These are phyloP conservation scores for Drosophila mimica DNA, from an alignment of 2,888 invertebrate species.

Conservation along the genomic window DNA sequence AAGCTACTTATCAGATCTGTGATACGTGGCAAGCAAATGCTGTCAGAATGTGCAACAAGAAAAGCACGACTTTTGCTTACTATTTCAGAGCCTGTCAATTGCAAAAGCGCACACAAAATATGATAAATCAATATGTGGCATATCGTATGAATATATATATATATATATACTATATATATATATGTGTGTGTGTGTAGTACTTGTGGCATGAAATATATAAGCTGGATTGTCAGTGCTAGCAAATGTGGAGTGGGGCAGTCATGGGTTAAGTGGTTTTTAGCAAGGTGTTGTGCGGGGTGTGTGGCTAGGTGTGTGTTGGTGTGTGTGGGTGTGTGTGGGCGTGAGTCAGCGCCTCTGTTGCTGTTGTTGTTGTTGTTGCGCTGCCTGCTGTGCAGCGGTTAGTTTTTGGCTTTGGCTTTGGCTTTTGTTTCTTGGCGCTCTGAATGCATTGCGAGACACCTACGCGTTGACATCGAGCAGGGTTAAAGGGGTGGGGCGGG, in stretches of 20 bases:
- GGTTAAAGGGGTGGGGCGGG: not conserved
- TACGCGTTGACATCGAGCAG: constrained; percentile 60
- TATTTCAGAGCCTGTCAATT: constrained; percentile 60
- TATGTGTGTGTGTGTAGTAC: constrained; percentile 1
- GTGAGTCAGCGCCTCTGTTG: constrained; percentile 55
- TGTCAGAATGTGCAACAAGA: constrained; percentile 39
- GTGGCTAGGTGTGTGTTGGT: constrained; percentile 1
- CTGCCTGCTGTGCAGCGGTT: constrained; percentile 60
- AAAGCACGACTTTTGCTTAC: constrained; percentile 46
- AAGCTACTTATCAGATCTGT: not conserved
- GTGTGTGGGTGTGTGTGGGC: constrained; percentile 21
- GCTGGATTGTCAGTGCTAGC: constrained; percentile 32
- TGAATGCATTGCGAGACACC: constrained; percentile 74
- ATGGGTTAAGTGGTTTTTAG: constrained; percentile 64
- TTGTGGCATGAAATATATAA: constrained; percentile 15
- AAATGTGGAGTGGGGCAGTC: constrained; percentile 36
- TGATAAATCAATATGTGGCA: constrained; percentile 74
- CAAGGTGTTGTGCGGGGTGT: constrained; percentile 45
- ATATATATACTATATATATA: constrained; percentile 18
- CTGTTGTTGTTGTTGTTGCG: constrained; percentile 18
- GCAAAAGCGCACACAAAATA: constrained; percentile 53
- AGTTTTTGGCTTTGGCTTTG: constrained; percentile 47
- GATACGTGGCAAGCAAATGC: not conserved
- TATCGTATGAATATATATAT: constrained; percentile 12
- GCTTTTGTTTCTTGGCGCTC: constrained; percentile 54